Percentiles rank a stretch among this genome's conserved stretches.
Conservation (phyloP, 2,113 vertebrate species). For the Poecile atricapillus region DNA sequence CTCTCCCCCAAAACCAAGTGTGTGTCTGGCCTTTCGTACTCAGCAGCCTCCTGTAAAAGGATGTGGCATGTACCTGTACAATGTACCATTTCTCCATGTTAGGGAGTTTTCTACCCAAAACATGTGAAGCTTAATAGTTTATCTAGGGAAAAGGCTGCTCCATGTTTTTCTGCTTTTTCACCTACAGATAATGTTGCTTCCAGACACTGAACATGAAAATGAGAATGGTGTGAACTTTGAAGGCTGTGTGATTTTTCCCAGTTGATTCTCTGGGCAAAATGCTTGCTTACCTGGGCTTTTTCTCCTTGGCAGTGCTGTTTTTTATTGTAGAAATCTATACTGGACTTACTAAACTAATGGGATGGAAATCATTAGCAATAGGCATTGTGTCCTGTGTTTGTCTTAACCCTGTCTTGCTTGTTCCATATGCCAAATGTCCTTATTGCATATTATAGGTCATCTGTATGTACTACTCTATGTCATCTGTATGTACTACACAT, state of each 20-base stretch:
- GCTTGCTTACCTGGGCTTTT: not conserved
- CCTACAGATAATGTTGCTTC: not conserved
- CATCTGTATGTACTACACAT: not conserved
- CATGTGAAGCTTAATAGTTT: not conserved
- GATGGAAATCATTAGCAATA: not conserved
- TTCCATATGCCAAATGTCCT: not conserved
- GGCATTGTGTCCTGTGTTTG: not conserved
- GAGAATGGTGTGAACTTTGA: not conserved
- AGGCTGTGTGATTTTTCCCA: not conserved
- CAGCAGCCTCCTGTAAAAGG: not conserved
- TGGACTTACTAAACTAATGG: not conserved
- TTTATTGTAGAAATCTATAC: not conserved
- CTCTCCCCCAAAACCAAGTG: not conserved
- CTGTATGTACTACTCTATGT: not conserved
- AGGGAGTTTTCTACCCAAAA: not conserved
- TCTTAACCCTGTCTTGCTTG: not conserved
- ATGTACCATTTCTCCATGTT: not conserved
- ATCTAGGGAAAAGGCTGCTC: not conserved
- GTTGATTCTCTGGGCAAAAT: not conserved
- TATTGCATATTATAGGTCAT: not conserved
- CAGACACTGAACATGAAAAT: not conserved
- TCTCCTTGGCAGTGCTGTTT: not conserved
- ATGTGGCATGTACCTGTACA: rapidly evolving
- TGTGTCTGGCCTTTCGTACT: not conserved
- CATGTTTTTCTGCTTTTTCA: not conserved